Conservation (phyloP, 2,113 vertebrate species). For the Emydocephalus ijimae region DNA sequence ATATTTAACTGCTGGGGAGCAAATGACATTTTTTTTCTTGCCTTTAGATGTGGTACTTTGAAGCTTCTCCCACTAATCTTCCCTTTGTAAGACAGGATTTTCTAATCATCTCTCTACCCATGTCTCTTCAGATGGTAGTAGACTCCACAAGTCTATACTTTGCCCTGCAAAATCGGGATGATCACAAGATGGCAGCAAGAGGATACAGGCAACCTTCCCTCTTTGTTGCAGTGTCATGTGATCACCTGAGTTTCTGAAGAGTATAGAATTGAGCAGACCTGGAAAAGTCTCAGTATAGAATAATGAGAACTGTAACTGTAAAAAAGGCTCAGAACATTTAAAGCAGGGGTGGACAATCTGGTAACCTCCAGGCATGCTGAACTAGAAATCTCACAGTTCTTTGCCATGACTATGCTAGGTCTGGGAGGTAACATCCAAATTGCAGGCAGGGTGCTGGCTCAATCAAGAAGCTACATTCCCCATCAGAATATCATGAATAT, state of each 20-base stretch:
- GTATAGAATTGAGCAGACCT: not conserved
- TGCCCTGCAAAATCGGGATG: not conserved
- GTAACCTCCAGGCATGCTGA: not conserved
- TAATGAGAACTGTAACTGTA: not conserved
- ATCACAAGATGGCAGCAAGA: not conserved
- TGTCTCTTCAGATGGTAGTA: not conserved
- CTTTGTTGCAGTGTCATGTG: not conserved
- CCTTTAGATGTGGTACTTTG: slow-evolving; percentile 14
- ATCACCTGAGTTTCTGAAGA: not conserved
- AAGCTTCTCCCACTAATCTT: slow-evolving; percentile 8
- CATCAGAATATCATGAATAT: slow-evolving; percentile 31
- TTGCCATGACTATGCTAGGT: not conserved
- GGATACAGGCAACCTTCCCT: not conserved
- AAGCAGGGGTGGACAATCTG: not conserved
- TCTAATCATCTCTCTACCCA: slow-evolving; percentile 33
- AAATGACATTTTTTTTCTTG: not conserved
- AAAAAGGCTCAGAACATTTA: not conserved
- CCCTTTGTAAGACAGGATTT: slow-evolving; percentile 28
- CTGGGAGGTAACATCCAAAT: not conserved
- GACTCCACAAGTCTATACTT: not conserved
- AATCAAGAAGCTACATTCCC: not conserved
- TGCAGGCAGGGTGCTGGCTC: no score
- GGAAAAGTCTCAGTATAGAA: not conserved
- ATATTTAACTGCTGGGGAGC: not conserved
- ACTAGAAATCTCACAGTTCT: not conserved